Conservation (phyloP, 2,113 vertebrate species). For the Oreochromis niloticus region DNA sequence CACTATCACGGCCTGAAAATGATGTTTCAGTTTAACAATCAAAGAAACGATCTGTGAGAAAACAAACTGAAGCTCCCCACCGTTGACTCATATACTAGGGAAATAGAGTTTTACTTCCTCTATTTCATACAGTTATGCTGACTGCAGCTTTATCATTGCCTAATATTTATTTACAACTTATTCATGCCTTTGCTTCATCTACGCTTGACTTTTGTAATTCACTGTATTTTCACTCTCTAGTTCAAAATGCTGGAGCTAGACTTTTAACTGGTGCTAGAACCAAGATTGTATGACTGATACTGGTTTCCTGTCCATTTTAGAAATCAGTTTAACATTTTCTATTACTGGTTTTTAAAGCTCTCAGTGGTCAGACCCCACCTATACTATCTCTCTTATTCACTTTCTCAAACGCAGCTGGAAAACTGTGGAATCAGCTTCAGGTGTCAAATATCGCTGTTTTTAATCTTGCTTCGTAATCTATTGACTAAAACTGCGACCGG, state of each 20-base stretch:
- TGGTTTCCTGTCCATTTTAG: not conserved
- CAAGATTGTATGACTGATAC: not conserved
- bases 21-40: not conserved
- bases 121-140: not conserved
- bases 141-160: not conserved
- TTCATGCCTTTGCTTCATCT: not conserved
- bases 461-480: not conserved
- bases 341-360: not conserved
- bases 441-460: not conserved
- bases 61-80: not conserved
- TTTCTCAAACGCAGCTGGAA: not conserved
- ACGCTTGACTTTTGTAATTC: not conserved
- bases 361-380: not conserved
- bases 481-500: rapidly evolving
- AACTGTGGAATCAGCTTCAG: not conserved
- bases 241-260: not conserved
- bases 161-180: not conserved
- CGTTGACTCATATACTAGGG: not conserved
- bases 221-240: not conserved
- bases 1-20: not conserved
- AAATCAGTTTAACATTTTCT: not conserved
- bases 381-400: not conserved
- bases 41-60: not conserved
- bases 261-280: not conserved
- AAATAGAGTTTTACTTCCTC: not conserved